A percentile compares a stretch with the other conserved stretches of the same genome.
Evolutionary conservation across 2,888 invertebrate species (phyloP).

Genomic region (Oxycera nigricornis): DNA sequence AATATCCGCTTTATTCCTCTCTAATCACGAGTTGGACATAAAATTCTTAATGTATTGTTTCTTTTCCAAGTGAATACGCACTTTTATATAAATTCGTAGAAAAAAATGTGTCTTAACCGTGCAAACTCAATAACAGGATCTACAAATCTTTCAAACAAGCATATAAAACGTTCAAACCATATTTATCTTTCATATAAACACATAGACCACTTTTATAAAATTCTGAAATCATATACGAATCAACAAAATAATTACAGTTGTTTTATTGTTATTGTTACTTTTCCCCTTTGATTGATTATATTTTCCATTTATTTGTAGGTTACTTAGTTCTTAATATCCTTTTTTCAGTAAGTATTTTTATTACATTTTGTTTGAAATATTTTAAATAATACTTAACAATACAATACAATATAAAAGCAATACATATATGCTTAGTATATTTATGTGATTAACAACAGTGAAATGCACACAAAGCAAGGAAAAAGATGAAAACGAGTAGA

Average conservation of each 20-base stretch:
- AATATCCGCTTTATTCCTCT: too few species aligned
- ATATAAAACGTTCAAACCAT: too few species aligned
- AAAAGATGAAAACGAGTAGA: background rate
- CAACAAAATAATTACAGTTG: conserved; percentile 41
- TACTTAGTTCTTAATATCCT: conserved; percentile 61
- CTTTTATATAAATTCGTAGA: too few species aligned
- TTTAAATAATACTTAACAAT: conserved; percentile 24
- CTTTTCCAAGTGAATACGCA: too few species aligned
- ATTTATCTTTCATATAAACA: too few species aligned
- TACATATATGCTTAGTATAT: conserved; percentile 11
- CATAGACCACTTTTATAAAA: background rate
- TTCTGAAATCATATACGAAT: background rate
- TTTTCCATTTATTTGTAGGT: conserved; percentile 61
- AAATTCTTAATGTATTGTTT: too few species aligned
- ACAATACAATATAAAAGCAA: background rate
- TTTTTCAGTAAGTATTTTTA: conserved; percentile 53
- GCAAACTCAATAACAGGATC: too few species aligned
- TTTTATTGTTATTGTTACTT: conserved; percentile 48
- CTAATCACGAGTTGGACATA: too few species aligned
- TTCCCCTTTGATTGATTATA: conserved; percentile 48
- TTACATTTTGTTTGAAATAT: conserved; percentile 46
- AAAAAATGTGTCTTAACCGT: too few species aligned
- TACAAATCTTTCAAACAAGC: too few species aligned
- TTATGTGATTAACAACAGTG: conserved; percentile 32
- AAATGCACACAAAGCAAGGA: too few species aligned